Base-by-base conservation (phyloP, 2,888 invertebrate genomes). In the Heliconius sara region DNA sequence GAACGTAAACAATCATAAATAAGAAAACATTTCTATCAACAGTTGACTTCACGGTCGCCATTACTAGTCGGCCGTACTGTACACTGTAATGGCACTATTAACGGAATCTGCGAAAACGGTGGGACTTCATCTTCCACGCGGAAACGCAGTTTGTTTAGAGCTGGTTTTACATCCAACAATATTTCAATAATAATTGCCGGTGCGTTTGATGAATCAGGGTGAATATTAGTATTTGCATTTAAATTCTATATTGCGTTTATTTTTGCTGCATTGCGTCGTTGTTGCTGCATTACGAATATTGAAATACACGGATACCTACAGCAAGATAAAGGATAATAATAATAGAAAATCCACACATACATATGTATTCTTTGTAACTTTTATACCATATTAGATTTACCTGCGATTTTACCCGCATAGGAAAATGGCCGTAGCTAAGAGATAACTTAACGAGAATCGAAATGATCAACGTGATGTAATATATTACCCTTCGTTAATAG, bases 141-240 rank as follows among this genome's bases (percentile, higher is more conserved):
- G 82, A 82, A 79, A 82, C 77, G 77, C 63, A 80, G 79, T 79
- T 79, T 52, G 82, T 77, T 57, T 79, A 63, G 60, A 80, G 77
- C 80, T 74, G 77, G 81, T 82, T 77, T 52, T 52, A 80, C 68
- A 75, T 27, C 39, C 30, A 71, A 82, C 80, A 79, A 79, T 82
- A 82, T 82, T 79, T 82, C 82, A 82, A 77, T 75, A 77, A 80
- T 80, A 82, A 82, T 80, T 80, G 77, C 80, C 34, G 34, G 39
- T 39, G 65, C n/a, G 27, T 22, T 25, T 34, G 16, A 74, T 80
- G 74, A 75, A 80, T 79, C 76, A 75, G 78, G 76, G 30, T 71
- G 77, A 77, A 73, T 70, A 27, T 39, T 73, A 60, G 30, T 71
- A 63, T 77, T 71, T 63, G 67, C 65, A 66, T 70, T 72, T 65